Evolutionary conservation across 2,797 vertebrate species (phyloP), one percentile per base, ranked within the genome.

Genomic region (Pseudochirops corinnae): DNA sequence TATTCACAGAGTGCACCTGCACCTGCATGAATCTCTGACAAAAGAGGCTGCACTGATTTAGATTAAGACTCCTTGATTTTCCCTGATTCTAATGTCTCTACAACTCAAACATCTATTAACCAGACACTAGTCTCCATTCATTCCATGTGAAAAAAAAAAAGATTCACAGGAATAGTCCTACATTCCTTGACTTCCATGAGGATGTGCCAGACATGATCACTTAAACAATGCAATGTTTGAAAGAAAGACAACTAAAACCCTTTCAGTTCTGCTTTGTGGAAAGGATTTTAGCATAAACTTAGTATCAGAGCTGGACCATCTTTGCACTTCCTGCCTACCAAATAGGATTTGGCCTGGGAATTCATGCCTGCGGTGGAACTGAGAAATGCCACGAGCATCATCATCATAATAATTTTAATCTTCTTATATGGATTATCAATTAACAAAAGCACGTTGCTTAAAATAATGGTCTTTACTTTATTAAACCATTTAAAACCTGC

Each of bases 381-480:
- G 94, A 93, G 92, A 13, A 93, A n/a, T 1, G n/a, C n/a, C 11
- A 5, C 82, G 74, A 50, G 11, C 16, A 11, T 87, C 18, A 24
- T 10, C 46, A 53, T 4, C 9, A 90, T 29, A 58, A 94, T 94
- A 92, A 94, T 91, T 93, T 82, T 58, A 90, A 1, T 62, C 56
- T 93, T 91, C 93, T 90, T 94, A 93, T 46, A 94, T 92, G 58
- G 92, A 96, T 95, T 92, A 94, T 31, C 96, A 95, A 67, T 94
- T 94, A 96, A 92, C 50, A 94, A 21, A 92, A 94, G 29, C 14
- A 94, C 56, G 90, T 16, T 5, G 33, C 67, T 93, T 60, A 56
- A 95, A 56, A 28, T 16, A 4, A 91, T 29, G 91, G 92, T 56
- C 55, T 92, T 53, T 90, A 92, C 21, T 39, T 96, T 92, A 53